Conservation (phyloP, 2,113 vertebrate species). For the Hymenochirus boettgeri region DNA sequence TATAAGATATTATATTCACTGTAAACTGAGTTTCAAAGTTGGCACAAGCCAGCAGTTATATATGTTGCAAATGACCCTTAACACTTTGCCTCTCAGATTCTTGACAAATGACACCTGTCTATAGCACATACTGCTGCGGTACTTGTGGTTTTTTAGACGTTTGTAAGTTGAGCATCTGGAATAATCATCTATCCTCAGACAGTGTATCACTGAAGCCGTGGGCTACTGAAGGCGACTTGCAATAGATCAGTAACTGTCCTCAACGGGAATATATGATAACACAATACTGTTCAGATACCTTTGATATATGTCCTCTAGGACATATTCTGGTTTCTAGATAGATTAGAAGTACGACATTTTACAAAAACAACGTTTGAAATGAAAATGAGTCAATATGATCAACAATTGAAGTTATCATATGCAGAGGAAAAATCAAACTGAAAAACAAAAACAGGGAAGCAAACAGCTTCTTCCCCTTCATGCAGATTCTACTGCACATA, state of each 20-base stretch:
- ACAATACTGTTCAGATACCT: background rate
- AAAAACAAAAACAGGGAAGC: background rate
- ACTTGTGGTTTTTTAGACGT: too few species aligned
- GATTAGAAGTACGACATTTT: background rate
- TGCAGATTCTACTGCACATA: conserved; percentile 49
- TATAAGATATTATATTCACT: too few species aligned
- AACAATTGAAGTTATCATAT: background rate
- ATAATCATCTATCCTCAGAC: too few species aligned
- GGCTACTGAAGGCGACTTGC: background rate
- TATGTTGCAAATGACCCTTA: too few species aligned
- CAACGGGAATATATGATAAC: background rate
- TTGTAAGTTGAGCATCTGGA: too few species aligned
- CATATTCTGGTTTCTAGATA: background rate
- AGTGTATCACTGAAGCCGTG: too few species aligned
- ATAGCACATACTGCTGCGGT: too few species aligned
- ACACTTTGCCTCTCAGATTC: too few species aligned
- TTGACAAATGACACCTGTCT: too few species aligned
- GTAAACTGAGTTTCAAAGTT: too few species aligned
- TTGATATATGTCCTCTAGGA: background rate
- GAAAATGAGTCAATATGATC: background rate
- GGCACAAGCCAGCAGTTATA: too few species aligned
- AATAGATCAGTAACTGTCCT: background rate
- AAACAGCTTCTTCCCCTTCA: background rate
- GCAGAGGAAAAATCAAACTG: rapidly evolving
- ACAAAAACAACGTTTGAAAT: conserved; percentile 25